Evolutionary conservation across 2,888 invertebrate species (phyloP), one percentile per base, ranked within the genome.

Genomic region (Protula sp.): DNA sequence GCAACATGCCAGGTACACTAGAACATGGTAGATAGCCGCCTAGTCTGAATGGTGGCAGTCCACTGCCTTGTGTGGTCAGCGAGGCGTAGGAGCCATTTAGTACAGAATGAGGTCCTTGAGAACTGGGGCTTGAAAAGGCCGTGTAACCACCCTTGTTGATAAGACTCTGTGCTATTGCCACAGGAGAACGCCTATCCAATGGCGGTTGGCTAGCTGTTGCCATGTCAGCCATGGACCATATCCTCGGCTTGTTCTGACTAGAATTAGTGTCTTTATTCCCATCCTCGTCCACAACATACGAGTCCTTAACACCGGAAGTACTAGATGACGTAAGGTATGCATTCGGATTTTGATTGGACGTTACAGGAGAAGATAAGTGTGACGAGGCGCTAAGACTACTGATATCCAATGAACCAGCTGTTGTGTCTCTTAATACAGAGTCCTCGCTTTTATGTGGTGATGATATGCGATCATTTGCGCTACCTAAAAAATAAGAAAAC

Each of bases 211-310:
- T 72, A 55, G 77, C 74, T 2, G 78, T 76, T n/a, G 76, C 78
- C 22, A 75, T 74, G 62, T 76, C 74, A 19, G 76, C 78, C 30
- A 78, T 64, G 5, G 77, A 77, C 78, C 78, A 78, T 58, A 78
- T 78, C 53, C 74, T 67, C 9, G 77, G 76, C 57, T 68, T 68
- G 22, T 50, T 9, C 5, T 50, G 50, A 50, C 38, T 38, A 38
- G 38, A 38, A 38, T 9, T 38, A 19, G n/a, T n/a, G n/a, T n/a
- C n/a, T n/a, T n/a, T n/a, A n/a, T n/a, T n/a, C n/a, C n/a, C n/a
- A n/a, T n/a, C n/a, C n/a, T n/a, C n/a, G n/a, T n/a, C n/a, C n/a
- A n/a, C n/a, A n/a, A n/a, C n/a, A n/a, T n/a, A n/a, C n/a, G n/a
- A n/a, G n/a, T n/a, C n/a, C n/a, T n/a, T n/a, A n/a, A n/a, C n/a